Evolutionary conservation across 92 coral and sea anemone species (phyloP), one percentile per base, ranked within the genome.

Genomic region (Epizoanthus ramosus): DNA sequence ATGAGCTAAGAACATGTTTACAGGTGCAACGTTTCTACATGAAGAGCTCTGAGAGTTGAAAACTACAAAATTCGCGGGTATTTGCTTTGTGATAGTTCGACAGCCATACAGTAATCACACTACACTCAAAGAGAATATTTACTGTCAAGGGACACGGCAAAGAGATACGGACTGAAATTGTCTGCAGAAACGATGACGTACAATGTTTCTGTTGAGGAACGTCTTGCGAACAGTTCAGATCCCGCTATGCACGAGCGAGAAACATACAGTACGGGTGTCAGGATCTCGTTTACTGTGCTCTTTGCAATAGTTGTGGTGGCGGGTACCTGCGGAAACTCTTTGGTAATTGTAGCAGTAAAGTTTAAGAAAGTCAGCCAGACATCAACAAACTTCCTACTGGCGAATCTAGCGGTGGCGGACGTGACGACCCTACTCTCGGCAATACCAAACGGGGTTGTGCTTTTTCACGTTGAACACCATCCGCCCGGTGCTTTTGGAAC

Each of bases 401-500:
- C 82, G 23, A 77, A 77, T 63, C 71, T 77, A 39, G 82, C 82
- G 17, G 71, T 61, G 3, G 71, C 82, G 6, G 82, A 77, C 82
- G 17, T 41, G 22, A 22, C 82, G 8, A 61, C 82, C 3, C 41
- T 77, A 37, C 5, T 77, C 39, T 61, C 70, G n/a, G 82, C 69
- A 41, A 59, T 77, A 24, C 82, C 82, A 3, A 37, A 77, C 71
- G 82, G 71, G 16, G 28, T 22, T 77, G 71, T 41, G 4, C 82
- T 77, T 24, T 77, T 77, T 37, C 25, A 60, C 31, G 57, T 77
- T 35, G 28, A 22, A 63, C 63, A 14, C 63, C 82, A 61, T n/a
- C 82, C 82, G 41, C 58, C 18, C 14, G 71, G 82, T 14, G 37
- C 58, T 13, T 6, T 60, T 39, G 82, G 82, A 43, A 77, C 82